Percentiles rank a stretch among this genome's conserved stretches.
Evolutionary conservation across 2,888 invertebrate genomes (phyloP).

Genomic region (Nomada ruficornis): DNA sequence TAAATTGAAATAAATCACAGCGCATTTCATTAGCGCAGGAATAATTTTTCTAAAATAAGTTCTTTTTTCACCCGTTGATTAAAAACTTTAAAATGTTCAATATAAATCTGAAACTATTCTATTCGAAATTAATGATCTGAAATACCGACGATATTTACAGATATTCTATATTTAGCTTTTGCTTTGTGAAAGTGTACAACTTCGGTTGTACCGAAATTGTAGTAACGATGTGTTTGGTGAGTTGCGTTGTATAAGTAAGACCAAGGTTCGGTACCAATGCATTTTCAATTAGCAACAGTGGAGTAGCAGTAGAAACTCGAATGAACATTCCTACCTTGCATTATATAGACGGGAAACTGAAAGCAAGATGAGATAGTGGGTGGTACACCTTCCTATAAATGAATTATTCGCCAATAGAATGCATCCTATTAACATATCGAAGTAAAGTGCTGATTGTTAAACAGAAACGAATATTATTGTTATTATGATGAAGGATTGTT

Average conservation of each 20-base stretch:
- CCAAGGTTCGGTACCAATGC: constrained; percentile 25
- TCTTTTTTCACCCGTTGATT: too few relatives aligned
- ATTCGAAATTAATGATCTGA: too few relatives aligned
- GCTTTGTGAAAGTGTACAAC: too few relatives aligned
- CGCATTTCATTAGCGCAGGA: too few relatives aligned
- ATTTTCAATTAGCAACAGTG: constrained; percentile 25
- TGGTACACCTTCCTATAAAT: not conserved
- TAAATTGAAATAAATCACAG: too few relatives aligned
- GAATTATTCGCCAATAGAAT: not conserved
- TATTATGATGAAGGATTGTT: too few relatives aligned
- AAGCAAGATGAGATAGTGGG: not conserved
- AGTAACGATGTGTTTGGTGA: constrained; percentile 1
- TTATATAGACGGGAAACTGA: not conserved
- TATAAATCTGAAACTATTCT: too few relatives aligned
- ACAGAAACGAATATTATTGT: not conserved
- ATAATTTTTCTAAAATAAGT: too few relatives aligned
- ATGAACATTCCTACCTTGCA: constrained; percentile 1
- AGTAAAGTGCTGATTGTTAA: not conserved
- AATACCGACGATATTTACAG: too few relatives aligned
- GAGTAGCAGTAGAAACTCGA: constrained; percentile 16
- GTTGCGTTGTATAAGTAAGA: not conserved
- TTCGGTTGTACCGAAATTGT: constrained; percentile 1
- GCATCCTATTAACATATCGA: not conserved
- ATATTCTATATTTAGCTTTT: too few relatives aligned
- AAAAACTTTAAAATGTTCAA: too few relatives aligned